Evolutionary conservation across 2,113 vertebrate genomes (phyloP), one percentile per base, ranked within the genome.

Genomic region (Bufo gargarizans): DNA sequence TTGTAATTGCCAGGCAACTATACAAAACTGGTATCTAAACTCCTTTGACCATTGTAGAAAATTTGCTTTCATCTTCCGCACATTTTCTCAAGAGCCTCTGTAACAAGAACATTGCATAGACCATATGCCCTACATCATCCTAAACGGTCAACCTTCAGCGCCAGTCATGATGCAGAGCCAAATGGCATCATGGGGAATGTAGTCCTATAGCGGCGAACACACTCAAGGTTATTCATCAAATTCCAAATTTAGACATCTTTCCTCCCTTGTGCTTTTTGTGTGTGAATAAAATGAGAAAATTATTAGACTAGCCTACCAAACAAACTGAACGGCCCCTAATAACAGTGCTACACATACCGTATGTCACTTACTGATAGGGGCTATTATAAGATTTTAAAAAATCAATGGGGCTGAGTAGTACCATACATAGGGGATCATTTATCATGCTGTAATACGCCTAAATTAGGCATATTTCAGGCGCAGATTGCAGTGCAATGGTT

Each of bases 191-290:
- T 83, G 19, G 81, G 63, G 65, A 47, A 83, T 67, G 61, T 69
- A 53, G 81, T 63, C 65, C 33, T 83, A 19, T 49, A 83, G 20
- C 13, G 13, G 17, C 61, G 2, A 80, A 58, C 13, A 58, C 22
- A 56, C 13, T 58, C 53, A 80, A 80, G 77, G 77, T 59, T 83
- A 83, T 43, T 67, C 61, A 22, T 67, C 17, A 47, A 50, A 69
- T 69, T 69, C 81, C 61, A 50, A 69, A 67, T 80, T 80, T 80
- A 58, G 77, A 80, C 53, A 58, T 56, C 77, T 56, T 11, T 83
- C 19, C 45, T 83, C 81, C 81, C 81, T 69, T 16, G 19, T 65
- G 58, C 19, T 55, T 78, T 78, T 10, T 71, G 49, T 78, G 9
- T 59, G 55, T 58, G 77, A 6, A 80, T 80, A 59, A 80, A 58